Base-by-base conservation (phyloP, 2,888 invertebrate species). In the Diachrysia chrysitis region DNA sequence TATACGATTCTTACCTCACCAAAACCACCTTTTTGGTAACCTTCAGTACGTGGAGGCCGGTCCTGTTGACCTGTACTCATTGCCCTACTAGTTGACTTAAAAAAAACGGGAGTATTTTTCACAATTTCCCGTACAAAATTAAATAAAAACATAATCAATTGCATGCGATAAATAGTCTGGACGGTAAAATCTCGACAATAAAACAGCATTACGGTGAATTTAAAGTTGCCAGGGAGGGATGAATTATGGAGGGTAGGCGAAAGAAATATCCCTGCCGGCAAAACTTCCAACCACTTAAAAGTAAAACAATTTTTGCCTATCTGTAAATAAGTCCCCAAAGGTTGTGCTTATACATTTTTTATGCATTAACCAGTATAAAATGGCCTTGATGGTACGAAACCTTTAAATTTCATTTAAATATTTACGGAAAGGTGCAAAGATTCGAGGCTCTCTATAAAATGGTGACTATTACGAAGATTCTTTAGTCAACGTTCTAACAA, bases 261-360 rank as follows among this genome's bases (percentile, higher is more conserved):
- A 77, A 74, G 74, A 76, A 78, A 83, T 81, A 76, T 76, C 79
- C 70, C 61, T 51, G 70, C 65, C 60, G 59, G 58, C 62, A 48
- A 42, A 65, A 62, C 78, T 85, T 81, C 66, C 78, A 74, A 73
- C 82, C 79, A 81, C 83, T 87, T 85, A 83, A 83, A 86, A 85
- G 58, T 83, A 85, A 63, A 65, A 67, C 71, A 79, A 72, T 76
- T 74, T 75, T 62, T 58, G 66, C 75, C 81, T 83, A 83, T 80
- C 79, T 83, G 71, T 78, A 78, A 84, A 83, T 81, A 84, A 82
- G 70, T 71, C 73, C 62, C 68, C 57, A 64, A 67, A 76, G 73
- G 67, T 63, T 68, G 51, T 67, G 51, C 57, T 63, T 71, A 74
- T 70, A 54, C 79, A 74, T 76, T 69, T 42, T 74, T 71, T 60